Conservation (phyloP, 2,113 vertebrate genomes). For the Tenrec ecaudatus region DNA sequence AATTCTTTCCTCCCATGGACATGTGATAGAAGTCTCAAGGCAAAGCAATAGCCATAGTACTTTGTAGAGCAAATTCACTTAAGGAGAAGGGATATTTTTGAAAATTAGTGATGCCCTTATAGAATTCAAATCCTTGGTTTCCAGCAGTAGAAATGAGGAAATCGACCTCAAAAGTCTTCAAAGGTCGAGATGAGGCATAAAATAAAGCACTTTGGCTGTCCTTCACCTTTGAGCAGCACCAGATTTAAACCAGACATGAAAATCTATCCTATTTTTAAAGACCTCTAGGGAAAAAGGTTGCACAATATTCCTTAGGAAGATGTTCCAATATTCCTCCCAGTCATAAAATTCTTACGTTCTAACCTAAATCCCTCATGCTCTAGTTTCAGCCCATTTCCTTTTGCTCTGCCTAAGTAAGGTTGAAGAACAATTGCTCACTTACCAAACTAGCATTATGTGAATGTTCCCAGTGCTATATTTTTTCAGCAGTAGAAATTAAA, state of each 20-base stretch:
- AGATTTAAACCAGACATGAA: slow-evolving; percentile 70
- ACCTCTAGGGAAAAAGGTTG: slow-evolving; percentile 63
- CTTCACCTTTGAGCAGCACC: slow-evolving; percentile 55
- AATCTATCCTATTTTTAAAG: slow-evolving; percentile 64
- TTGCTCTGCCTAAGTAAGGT: neutral
- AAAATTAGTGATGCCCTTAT: slow-evolving; percentile 28
- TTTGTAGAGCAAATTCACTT: slow-evolving; percentile 38
- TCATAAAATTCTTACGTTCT: slow-evolving; percentile 70
- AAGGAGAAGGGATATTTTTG: slow-evolving; percentile 38
- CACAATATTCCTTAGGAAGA: slow-evolving; percentile 55
- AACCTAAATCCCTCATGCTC: slow-evolving; percentile 56
- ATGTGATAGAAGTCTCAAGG: slow-evolving; percentile 3
- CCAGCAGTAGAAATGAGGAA: slow-evolving; percentile 50
- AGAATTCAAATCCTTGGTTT: slow-evolving; percentile 29
- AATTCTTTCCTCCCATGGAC: slow-evolving; percentile 13
- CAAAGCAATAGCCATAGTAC: neutral
- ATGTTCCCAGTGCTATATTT: slow-evolving; percentile 1
- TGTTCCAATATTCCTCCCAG: slow-evolving; percentile 63
- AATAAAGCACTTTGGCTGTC: slow-evolving; percentile 54
- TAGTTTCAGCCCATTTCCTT: slow-evolving; percentile 51
- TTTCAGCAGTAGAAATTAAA: slow-evolving; percentile 63
- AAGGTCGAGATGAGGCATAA: slow-evolving; percentile 51
- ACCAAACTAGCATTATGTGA: slow-evolving; percentile 48
- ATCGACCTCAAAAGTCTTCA: slow-evolving; percentile 56
- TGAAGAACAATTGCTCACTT: slow-evolving; percentile 44